These are phyloP conservation scores for Toxostoma redivivum DNA, from an alignment of 2,113 vertebrate genomes.

Conservation along the genomic window DNA sequence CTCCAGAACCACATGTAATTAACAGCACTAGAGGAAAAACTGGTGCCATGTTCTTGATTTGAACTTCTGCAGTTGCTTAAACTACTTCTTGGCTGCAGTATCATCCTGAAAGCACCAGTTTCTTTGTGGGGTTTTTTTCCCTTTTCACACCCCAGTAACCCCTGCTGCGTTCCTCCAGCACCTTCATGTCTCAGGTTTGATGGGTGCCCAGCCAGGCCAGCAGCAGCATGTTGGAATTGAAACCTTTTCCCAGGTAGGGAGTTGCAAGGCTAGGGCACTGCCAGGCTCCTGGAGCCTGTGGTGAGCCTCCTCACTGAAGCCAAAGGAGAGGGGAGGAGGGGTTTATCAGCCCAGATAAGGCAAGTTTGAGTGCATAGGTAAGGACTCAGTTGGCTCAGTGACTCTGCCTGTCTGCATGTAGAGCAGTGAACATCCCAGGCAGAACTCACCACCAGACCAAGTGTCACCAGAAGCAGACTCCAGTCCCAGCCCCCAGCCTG, in stretches of 20 bases:
- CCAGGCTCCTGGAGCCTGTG: not conserved
- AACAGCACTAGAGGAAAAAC: not conserved
- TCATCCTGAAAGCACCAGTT: not conserved
- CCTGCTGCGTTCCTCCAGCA: not conserved
- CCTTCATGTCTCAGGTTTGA: not conserved
- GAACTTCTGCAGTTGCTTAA: not conserved
- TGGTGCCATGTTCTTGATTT: accelerated
- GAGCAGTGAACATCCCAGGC: not conserved
- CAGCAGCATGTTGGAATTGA: accelerated
- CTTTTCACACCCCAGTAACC: not conserved
- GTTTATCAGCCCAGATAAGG: not conserved
- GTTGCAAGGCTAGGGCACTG: accelerated
- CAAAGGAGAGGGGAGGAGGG: not conserved
- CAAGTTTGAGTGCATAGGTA: accelerated
- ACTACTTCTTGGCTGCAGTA: not conserved
- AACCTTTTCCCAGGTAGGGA: not conserved
- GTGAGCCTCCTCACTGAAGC: not conserved
- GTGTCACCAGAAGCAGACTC: not conserved
- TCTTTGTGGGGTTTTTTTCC: not conserved
- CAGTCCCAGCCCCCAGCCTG: not conserved
- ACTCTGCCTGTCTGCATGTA: not conserved
- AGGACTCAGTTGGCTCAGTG: accelerated
- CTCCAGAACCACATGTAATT: accelerated
- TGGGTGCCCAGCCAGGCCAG: accelerated
- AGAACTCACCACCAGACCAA: not conserved